Evolutionary conservation across 2,113 vertebrate species (phyloP).

Genomic region (Meriones unguiculatus): DNA sequence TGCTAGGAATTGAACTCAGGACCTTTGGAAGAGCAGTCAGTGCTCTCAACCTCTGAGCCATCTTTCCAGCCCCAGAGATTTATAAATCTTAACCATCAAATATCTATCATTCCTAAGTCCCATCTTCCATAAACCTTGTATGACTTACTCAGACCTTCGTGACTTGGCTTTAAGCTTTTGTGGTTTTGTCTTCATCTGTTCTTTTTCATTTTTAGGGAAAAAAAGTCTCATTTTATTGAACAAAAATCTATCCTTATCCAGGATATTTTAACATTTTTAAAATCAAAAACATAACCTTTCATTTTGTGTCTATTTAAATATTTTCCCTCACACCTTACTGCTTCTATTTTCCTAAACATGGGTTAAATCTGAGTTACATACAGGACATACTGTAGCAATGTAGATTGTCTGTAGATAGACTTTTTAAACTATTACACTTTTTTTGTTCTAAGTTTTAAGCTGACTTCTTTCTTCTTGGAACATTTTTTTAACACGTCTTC

Average conservation of each 20-base stretch:
- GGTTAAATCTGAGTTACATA: background rate
- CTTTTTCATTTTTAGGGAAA: background rate
- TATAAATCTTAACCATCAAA: no score
- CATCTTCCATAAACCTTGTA: no score
- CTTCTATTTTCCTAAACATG: background rate
- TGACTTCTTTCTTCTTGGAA: background rate
- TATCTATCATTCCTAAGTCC: no score
- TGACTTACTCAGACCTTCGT: no score
- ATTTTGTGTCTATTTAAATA: background rate
- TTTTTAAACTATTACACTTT: background rate
- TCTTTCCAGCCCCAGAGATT: background rate
- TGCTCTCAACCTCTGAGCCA: no score
- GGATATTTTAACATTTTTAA: background rate
- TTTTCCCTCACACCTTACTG: background rate
- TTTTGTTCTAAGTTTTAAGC: background rate
- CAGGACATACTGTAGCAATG: background rate
- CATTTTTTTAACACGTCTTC: background rate
- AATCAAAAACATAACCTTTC: background rate
- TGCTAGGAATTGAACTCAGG: no score
- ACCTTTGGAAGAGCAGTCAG: no score
- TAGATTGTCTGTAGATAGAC: background rate
- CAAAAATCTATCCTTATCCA: background rate
- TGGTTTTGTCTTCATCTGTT: background rate
- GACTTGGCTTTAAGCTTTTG: background rate
- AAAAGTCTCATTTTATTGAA: no score